Evolutionary conservation across 1,140 invertebrate species (phyloP).

Genomic region (Apolygus lucorum): DNA sequence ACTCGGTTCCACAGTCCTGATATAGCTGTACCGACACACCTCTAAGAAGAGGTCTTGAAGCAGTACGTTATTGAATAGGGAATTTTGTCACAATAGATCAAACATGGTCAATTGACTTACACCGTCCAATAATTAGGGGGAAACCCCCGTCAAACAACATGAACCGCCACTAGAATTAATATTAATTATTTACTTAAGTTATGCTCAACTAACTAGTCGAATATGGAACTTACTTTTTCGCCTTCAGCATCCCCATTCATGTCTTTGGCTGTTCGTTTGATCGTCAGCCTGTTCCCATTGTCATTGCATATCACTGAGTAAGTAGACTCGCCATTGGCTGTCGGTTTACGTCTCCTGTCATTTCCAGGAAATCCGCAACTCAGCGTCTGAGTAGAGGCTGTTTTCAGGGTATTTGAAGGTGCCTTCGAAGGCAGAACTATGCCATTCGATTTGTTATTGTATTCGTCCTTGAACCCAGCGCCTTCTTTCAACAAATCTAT

Average conservation of each 20-base stretch:
- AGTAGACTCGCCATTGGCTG: constrained; percentile 58
- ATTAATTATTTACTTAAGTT: too few relatives aligned
- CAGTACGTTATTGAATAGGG: not conserved
- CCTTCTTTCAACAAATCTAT: constrained; percentile 67
- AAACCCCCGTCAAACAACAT: too few relatives aligned
- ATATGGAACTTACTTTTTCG: constrained; percentile 25
- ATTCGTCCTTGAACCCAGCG: constrained; percentile 64
- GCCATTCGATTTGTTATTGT: constrained; percentile 58
- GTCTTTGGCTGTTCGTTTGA: constrained; percentile 63
- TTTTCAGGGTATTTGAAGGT: constrained; percentile 9
- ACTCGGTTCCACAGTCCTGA: too few relatives aligned
- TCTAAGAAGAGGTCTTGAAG: constrained; percentile 5
- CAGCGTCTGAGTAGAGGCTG: constrained; percentile 24
- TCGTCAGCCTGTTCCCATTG: constrained; percentile 69
- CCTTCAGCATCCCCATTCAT: constrained; percentile 23
- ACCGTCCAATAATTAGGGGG: too few relatives aligned
- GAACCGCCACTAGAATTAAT: too few relatives aligned
- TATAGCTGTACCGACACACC: too few relatives aligned
- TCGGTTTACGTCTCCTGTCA: constrained; percentile 38
- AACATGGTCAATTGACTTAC: too few relatives aligned
- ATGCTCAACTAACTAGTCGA: too few relatives aligned
- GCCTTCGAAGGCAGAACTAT: constrained; percentile 59
- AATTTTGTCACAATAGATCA: too few relatives aligned
- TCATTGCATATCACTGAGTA: constrained; percentile 71
- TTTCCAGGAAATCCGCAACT: constrained; percentile 7